Evolutionary conservation across 2,888 invertebrate species (phyloP).

Genomic region (Suillia variegata): DNA sequence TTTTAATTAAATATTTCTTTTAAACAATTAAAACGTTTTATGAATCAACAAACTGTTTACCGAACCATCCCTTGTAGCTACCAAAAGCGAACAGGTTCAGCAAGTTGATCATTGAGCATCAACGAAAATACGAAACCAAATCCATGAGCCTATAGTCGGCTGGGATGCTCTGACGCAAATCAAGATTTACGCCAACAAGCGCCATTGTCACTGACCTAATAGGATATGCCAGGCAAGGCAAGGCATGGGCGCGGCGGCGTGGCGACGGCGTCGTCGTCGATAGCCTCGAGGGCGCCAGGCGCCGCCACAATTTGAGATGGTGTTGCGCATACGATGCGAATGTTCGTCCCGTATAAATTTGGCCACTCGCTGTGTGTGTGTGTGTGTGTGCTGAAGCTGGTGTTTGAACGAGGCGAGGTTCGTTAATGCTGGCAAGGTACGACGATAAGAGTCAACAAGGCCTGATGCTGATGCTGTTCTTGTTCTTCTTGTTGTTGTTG

Average conservation of each 20-base stretch:
- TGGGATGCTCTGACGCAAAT: not conserved
- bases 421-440: slow-evolving; percentile 17
- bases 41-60: no score
- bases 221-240: slow-evolving; percentile 16
- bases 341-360: no score
- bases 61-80: no score
- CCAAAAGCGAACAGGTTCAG: no score
- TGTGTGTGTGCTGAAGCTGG: no score
- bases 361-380: no score
- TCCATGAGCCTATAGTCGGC: not conserved
- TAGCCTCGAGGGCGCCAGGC: slow-evolving; percentile 17
- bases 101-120: no score
- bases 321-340: slow-evolving; percentile 13
- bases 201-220: slow-evolving; percentile 31
- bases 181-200: slow-evolving; percentile 2
- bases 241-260: no score
- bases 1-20: no score
- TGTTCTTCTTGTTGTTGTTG: not conserved
- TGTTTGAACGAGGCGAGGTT: not conserved
- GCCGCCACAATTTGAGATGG: slow-evolving; percentile 17
- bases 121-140: no score
- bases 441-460: not conserved
- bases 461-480: not conserved
- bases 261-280: not conserved
- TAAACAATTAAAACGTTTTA: no score